Base-by-base conservation (phyloP, 2,113 vertebrate species). In the Beaufortia kweichowensis region DNA sequence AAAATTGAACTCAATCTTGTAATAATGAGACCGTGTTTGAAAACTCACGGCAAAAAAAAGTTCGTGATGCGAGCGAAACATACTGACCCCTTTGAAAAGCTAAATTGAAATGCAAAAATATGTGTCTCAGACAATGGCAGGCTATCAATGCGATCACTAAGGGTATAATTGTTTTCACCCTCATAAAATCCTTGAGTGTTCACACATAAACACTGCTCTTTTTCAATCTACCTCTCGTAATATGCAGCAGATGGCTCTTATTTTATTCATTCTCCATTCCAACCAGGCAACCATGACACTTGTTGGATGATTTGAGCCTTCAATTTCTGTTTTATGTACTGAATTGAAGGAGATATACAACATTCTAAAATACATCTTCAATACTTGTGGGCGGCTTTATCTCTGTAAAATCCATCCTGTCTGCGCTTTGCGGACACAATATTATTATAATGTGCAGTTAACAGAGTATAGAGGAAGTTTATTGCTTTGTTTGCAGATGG, bases 81-180 rank as follows among this genome's bases (percentile, higher is more conserved):
- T 35, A 19, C 59, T 43, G 19, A 31, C 50, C 14, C 19, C 28
- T 79, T 33, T 67, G 9, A 56, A 55, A 23, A 28, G 12, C 41
- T 55, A 66, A 15, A 59, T 28, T 53, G 23, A 41, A 57, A 56
- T 67, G 17, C 35, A 43, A 31, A 57, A 43, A 10, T n/a, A 60
- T 77, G 46, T 19, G n/a, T 60, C 21, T 50, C 50, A 33, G 50
- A 24, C 17, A 46, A 33, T 31, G 43, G 35, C 33, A 76, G 75
- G 29, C 9, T 50, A 68, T 43, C 55, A 76, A 66, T 72, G 15
- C 14, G 57, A 65, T 64, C 50, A 69, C 57, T 17, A n/a, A 75
- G 57, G 74, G 55, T 74, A 35, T 65, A 67, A 72, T 72, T 81
- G 67, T 68, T 84, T 81, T 77, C 67, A 66, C 43, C 57, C 63